phyloP scores from a whole-genome alignment of 2,888 invertebrate genomes.

The Prosopocoilus inquinatus region DNA sequence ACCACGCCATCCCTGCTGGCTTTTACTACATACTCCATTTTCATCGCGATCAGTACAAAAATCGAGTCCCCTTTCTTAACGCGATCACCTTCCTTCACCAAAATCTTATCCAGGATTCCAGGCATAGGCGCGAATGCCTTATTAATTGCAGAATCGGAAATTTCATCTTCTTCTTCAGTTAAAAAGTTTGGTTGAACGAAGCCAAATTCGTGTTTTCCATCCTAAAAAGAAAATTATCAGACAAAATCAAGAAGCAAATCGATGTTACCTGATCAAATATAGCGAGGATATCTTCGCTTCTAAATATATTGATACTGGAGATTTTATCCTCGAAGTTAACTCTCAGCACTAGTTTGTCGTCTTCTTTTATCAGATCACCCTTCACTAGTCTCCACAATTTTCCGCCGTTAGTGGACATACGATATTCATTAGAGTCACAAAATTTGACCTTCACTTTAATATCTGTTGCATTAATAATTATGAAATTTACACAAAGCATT shows the following conservation, averaged over 20 bases:
- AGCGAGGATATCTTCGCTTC: conserved; percentile 58
- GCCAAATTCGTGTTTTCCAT: conserved; percentile 65
- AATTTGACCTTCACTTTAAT: conserved; percentile 59
- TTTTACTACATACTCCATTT: conserved; percentile 97
- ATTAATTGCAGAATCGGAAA: conserved; percentile 42
- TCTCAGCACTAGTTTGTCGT: conserved; percentile 50
- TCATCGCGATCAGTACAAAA: conserved; percentile 97
- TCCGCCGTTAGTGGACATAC: conserved; percentile 53
- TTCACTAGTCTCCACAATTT: conserved; percentile 58
- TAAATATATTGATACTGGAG: conserved; percentile 57
- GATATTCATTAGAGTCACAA: conserved; percentile 49
- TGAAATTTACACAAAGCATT: not conserved
- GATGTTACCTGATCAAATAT: conserved; percentile 62
- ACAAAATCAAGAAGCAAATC: conserved; percentile 1
- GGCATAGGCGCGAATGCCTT: conserved; percentile 89
- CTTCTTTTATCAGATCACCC: conserved; percentile 48
- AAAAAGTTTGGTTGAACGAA: conserved; percentile 62
- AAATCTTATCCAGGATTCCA: conserved; percentile 87
- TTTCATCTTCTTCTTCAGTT: conserved; percentile 45
- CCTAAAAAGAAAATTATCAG: conserved; percentile 50
- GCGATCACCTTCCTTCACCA: conserved; percentile 76
- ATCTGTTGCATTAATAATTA: conserved; percentile 49
- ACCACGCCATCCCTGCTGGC: conserved; percentile 78
- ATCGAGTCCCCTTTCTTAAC: conserved; percentile 88
- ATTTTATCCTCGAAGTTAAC: conserved; percentile 57